Base-by-base conservation (phyloP, 1,140 invertebrate species). In the Trichonephila inaurata region DNA sequence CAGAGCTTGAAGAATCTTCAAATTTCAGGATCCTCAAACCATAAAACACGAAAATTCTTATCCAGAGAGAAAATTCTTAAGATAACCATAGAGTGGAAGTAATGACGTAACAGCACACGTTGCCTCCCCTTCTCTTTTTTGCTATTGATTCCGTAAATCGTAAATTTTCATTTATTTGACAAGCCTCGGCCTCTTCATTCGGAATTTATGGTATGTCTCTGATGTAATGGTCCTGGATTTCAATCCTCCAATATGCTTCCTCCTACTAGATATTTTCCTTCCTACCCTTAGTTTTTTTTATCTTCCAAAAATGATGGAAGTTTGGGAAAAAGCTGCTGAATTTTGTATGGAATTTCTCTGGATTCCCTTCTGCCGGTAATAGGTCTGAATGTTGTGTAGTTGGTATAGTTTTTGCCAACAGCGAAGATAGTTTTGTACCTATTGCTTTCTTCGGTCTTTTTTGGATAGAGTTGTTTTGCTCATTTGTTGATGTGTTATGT, bases 141-240 rank as follows among this genome's bases (percentile, higher is more conserved):
- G 85, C 85, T 64, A 87, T 87, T 87, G 85, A 87, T 62, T 87
- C 85, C 85, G 44, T 62, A 62, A 44, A 61, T 64, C 85, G 85
- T 87, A 87, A 87, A 87, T 87, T 87, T 87, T 87, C 85, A 87
- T 87, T 87, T 87, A 87, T 77, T 77, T 85, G 82, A 85, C 82
- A 85, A 58, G 44, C 82, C 82, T 24, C 24, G n/a, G 24, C 82
- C 58, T 60, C 58, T 44, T 85, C 82, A 58, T 24, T 21, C 28
- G 82, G 82, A 85, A 85, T 85, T 85, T 85, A 85, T 85, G 58
- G 82, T 60, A 85, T 85, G 82, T 85, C 82, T 60, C 44, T 85
- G 82, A 85, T 85, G 82, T 51, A 77, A 77, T 77, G 72, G 72
- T 77, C 72, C 72, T 28, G 28, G 72, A 40, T 33, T 77, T 77